phyloP scores from a whole-genome alignment of 2,113 vertebrate species.

The Paracanthobrama guichenoti region DNA sequence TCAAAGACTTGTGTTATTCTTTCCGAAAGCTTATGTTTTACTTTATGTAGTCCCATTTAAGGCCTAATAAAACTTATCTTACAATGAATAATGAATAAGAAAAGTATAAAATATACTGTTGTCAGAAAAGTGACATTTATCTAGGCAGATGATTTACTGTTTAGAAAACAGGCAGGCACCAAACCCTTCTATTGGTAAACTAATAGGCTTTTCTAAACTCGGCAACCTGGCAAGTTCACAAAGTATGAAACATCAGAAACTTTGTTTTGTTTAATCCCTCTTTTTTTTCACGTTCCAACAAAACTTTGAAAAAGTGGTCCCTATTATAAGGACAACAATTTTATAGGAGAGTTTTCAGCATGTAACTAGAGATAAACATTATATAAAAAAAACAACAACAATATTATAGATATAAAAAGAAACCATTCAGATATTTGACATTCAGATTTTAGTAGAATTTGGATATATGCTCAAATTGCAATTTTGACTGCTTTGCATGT shows the following conservation, averaged over 20 bases:
- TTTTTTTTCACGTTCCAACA: neutral
- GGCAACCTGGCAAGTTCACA: neutral
- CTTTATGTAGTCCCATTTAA: neutral
- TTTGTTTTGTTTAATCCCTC: neutral
- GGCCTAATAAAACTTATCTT: neutral
- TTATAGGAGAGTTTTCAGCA: no score
- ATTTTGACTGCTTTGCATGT: neutral
- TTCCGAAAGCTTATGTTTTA: neutral
- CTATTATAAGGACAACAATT: neutral
- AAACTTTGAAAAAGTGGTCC: constrained; percentile 1
- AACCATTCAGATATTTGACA: no score
- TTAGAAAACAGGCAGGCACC: neutral
- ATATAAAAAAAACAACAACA: no score
- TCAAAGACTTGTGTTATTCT: constrained; percentile 13
- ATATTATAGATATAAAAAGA: no score
- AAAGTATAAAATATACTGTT: neutral
- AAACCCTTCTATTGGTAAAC: constrained; percentile 9
- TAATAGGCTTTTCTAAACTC: constrained; percentile 36
- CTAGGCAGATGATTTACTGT: neutral
- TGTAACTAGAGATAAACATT: no score
- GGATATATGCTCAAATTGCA: no score
- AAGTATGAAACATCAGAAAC: neutral
- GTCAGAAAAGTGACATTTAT: neutral
- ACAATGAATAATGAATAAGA: neutral
- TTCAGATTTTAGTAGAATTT: no score